Conservation (phyloP, 2,888 invertebrate species). For the Sycophila texana region DNA sequence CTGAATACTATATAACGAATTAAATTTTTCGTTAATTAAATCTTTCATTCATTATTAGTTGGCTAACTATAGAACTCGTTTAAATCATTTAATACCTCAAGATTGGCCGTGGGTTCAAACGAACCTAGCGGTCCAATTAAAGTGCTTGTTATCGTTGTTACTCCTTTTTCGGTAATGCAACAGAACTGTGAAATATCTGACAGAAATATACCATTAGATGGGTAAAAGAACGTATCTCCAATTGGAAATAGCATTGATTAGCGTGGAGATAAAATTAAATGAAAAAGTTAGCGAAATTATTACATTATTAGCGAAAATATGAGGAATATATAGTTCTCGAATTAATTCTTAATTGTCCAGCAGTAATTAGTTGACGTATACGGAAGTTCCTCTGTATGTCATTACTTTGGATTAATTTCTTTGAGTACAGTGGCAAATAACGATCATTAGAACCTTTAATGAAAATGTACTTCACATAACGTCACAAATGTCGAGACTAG, state of each 20-base stretch:
- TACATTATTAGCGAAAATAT: too few relatives aligned
- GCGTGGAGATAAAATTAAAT: too few relatives aligned
- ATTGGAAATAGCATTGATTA: neutral
- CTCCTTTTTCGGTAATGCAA: neutral
- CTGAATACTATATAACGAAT: neutral
- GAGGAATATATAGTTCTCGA: too few relatives aligned
- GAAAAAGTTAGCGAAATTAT: too few relatives aligned
- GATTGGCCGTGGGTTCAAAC: neutral
- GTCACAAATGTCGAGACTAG: too few relatives aligned
- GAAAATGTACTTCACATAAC: too few relatives aligned
- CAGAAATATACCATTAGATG: neutral
- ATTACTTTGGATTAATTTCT: too few relatives aligned
- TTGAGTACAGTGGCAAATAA: too few relatives aligned
- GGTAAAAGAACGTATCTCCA: neutral
- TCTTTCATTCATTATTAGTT: slow-evolving; percentile 19
- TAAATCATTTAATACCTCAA: neutral
- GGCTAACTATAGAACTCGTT: neutral
- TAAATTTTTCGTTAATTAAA: slow-evolving; percentile 40
- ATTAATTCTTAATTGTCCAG: too few relatives aligned
- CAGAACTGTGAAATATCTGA: neutral
- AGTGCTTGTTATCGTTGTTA: slow-evolving; percentile 6
- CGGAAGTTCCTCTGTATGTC: too few relatives aligned
- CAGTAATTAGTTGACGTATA: too few relatives aligned
- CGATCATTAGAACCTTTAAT: too few relatives aligned
- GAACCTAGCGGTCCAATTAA: slow-evolving; percentile 18